Evolutionary conservation across 30 jellyfish, hydroid and myxozoan species (phyloP).

Genomic region (Pelagia noctiluca): DNA sequence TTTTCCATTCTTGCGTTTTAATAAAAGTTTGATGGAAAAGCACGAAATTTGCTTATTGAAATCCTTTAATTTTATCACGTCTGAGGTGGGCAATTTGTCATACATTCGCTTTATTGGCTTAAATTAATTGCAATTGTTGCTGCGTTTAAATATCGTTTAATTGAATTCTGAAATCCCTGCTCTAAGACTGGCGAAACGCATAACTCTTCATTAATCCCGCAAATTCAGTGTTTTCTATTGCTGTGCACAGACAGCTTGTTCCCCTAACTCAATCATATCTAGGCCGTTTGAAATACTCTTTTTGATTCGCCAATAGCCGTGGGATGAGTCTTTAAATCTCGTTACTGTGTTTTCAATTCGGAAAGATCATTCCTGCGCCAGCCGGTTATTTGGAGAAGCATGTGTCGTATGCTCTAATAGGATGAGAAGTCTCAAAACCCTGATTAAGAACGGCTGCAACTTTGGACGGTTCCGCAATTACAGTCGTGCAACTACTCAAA

Average conservation of each 20-base stretch:
- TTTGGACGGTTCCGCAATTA: too few species aligned
- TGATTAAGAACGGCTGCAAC: too few species aligned
- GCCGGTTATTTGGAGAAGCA: too few species aligned
- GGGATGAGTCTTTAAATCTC: conserved; percentile 57
- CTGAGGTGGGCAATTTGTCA: conserved; percentile 62
- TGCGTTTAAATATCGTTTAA: conserved; percentile 48
- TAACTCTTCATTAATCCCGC: conserved; percentile 36
- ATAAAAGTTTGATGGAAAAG: too few species aligned
- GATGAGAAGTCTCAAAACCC: too few species aligned
- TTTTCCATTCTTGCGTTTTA: too few species aligned
- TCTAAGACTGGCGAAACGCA: conserved; percentile 15
- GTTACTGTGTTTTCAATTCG: conserved; percentile 55
- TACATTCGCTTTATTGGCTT: conserved; percentile 49
- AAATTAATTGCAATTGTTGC: conserved; percentile 50
- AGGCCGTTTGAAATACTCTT: conserved; percentile 35
- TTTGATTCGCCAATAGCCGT: conserved; percentile 47
- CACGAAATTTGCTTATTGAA: conserved; percentile 24
- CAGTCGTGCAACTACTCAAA: too few species aligned
- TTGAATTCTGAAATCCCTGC: conserved; percentile 40
- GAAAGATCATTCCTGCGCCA: too few species aligned
- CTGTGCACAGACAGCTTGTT: conserved; percentile 53
- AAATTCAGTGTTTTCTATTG: neutral
- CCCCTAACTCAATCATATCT: conserved; percentile 48
- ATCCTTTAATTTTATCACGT: conserved; percentile 34
- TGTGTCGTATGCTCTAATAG: too few species aligned